Evolutionary conservation across 2,888 invertebrate genomes (phyloP).

Genomic region (Orthosia incerta): DNA sequence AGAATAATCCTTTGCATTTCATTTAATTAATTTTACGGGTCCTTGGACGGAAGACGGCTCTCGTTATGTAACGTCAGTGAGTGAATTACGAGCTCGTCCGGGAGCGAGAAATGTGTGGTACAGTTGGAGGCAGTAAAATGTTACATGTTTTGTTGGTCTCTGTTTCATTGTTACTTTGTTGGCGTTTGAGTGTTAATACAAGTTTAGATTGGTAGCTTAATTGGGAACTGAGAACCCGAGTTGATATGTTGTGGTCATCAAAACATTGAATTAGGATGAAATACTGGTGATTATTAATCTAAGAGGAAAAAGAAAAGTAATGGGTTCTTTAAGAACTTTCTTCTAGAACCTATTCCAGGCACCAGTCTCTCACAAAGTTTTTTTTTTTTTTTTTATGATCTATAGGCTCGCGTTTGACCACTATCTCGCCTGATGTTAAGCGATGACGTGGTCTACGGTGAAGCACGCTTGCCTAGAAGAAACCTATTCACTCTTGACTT

Average conservation of each 20-base stretch:
- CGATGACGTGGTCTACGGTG: too few relatives aligned
- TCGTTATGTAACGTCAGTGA: constrained; percentile 67
- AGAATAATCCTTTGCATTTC: constrained; percentile 78
- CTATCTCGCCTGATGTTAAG: too few relatives aligned
- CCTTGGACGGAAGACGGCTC: constrained; percentile 71
- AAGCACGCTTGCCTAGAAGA: too few relatives aligned
- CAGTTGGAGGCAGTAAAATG: constrained; percentile 44
- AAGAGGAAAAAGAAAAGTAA: too few relatives aligned
- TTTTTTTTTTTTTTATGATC: too few relatives aligned
- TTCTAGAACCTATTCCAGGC: too few relatives aligned
- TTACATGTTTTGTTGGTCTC: background rate
- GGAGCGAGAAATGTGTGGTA: constrained; percentile 45
- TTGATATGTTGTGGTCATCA: background rate
- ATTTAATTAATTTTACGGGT: constrained; percentile 81
- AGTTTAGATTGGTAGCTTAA: background rate
- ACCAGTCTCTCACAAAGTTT: too few relatives aligned
- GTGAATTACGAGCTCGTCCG: constrained; percentile 63
- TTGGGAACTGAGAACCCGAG: background rate
- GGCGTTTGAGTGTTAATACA: background rate
- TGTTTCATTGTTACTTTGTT: constrained; percentile 33
- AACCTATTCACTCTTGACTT: too few relatives aligned
- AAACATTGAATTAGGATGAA: background rate
- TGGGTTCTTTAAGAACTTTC: too few relatives aligned
- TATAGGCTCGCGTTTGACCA: too few relatives aligned
- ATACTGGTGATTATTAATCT: too few relatives aligned